These are phyloP conservation scores for Bombus pascuorum DNA, from an alignment of 1,140 invertebrate genomes.

Conservation along the genomic window DNA sequence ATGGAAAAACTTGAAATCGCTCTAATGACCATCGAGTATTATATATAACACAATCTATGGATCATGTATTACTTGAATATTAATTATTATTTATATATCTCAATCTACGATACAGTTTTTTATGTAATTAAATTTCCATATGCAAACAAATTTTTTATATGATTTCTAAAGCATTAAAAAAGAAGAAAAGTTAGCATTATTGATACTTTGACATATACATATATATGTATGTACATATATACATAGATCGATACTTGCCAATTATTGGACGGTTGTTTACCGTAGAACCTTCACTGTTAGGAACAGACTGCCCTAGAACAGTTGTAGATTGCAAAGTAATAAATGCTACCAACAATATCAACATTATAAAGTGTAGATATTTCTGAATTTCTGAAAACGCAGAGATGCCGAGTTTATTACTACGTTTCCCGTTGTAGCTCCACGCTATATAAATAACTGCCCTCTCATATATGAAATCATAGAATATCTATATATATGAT, in stretches of 20 bases:
- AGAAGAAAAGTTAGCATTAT: not conserved
- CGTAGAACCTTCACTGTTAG: not conserved
- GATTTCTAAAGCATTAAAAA: not conserved
- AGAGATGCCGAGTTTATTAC: not conserved
- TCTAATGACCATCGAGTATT: not conserved
- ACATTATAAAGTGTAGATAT: not conserved
- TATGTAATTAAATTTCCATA: not conserved
- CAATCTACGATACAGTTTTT: not conserved
- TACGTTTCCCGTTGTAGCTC: too few relatives aligned
- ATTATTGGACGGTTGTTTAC: not conserved
- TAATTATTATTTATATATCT: not conserved
- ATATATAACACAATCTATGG: not conserved
- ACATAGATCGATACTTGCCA: not conserved
- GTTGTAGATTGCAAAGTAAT: not conserved
- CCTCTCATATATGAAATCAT: not conserved
- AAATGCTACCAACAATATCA: not conserved
- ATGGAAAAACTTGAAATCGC: not conserved
- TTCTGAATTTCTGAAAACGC: not conserved
- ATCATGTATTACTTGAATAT: not conserved
- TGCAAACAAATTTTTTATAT: not conserved
- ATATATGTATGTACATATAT: not conserved
- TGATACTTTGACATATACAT: not conserved
- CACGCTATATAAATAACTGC: too few relatives aligned
- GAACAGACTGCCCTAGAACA: not conserved
- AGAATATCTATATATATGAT: not conserved